phyloP scores from a whole-genome alignment of 1,140 invertebrate species.

The Ephestia elutella region DNA sequence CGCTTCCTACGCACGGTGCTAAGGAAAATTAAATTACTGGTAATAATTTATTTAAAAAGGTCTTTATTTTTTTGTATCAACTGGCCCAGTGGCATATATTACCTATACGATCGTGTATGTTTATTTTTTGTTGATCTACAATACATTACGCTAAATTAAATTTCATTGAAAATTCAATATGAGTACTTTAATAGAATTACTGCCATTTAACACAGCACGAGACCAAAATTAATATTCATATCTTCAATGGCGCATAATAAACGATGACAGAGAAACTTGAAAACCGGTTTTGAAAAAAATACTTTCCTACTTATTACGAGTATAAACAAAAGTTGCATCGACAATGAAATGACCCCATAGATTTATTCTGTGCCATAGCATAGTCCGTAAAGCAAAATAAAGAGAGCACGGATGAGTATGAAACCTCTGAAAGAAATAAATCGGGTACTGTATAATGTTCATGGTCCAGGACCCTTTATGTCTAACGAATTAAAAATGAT shows the following conservation, averaged over 20 bases:
- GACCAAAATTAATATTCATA: slow-evolving; percentile 34
- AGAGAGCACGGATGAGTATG: not conserved
- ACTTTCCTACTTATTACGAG: slow-evolving; percentile 22
- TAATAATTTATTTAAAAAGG: no score
- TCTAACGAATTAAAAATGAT: no score
- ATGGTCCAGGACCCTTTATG: no score
- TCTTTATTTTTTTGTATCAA: no score
- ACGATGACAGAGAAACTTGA: slow-evolving; percentile 34
- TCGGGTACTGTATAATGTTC: no score
- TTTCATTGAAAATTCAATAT: not conserved
- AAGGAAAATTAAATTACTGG: no score
- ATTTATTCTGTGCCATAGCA: no score
- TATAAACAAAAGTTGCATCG: slow-evolving; percentile 37
- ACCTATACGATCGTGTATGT: no score
- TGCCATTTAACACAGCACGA: slow-evolving; percentile 40
- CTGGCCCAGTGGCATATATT: no score
- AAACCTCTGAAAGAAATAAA: not conserved
- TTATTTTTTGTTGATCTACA: no score
- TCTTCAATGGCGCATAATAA: slow-evolving; percentile 35
- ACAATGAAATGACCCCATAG: slow-evolving; percentile 41
- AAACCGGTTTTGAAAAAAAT: slow-evolving; percentile 34
- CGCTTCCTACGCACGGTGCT: no score
- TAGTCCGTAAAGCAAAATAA: slow-evolving; percentile 11
- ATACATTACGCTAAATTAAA: not conserved
- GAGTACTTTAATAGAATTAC: slow-evolving; percentile 18